These are phyloP conservation scores for Ciconia stormi DNA, from an alignment of 2,113 vertebrate species.

Conservation along the genomic window DNA sequence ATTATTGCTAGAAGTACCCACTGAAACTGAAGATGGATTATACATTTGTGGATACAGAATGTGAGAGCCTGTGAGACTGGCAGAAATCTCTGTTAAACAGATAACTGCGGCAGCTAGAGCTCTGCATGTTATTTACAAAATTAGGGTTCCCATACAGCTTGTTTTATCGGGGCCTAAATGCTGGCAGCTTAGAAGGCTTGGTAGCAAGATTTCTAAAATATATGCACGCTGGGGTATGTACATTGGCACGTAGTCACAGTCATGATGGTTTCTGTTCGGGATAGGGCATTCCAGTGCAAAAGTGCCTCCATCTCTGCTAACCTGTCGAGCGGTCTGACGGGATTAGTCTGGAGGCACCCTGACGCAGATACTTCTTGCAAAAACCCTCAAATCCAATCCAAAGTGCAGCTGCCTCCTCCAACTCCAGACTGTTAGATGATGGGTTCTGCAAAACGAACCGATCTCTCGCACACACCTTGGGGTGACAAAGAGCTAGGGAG, in stretches of 20 bases:
- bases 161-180: rapidly evolving
- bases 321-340: rapidly evolving
- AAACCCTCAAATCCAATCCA: neutral
- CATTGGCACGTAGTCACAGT: neutral
- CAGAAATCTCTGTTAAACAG: neutral
- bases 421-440: neutral
- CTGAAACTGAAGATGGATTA: neutral
- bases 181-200: neutral
- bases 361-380: rapidly evolving
- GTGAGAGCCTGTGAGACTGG: neutral
- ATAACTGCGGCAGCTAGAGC: neutral
- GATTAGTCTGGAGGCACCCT: neutral
- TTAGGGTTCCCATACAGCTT: neutral
- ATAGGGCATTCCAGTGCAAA: neutral
- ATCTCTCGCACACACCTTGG: neutral
- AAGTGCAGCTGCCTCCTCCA: neutral
- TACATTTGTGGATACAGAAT: neutral
- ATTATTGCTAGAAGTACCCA: neutral
- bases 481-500: neutral
- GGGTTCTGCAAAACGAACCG: neutral
- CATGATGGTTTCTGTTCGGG: neutral
- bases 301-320: neutral
- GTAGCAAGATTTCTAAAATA: neutral
- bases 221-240: rapidly evolving
- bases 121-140: neutral